Conservation (phyloP, 2,113 vertebrate species). For the Vombatus ursinus region DNA sequence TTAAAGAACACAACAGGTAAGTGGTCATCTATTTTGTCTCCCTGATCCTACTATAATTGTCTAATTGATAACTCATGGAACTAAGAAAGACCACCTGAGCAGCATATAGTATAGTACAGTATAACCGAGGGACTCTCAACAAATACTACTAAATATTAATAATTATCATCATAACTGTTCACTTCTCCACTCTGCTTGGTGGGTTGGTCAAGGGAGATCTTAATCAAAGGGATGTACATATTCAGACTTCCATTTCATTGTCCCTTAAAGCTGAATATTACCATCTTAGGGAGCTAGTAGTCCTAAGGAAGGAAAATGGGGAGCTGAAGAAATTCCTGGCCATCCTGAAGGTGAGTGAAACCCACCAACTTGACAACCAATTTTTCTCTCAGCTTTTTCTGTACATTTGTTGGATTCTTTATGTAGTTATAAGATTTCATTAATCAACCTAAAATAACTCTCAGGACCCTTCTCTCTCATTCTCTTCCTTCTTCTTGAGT, state of each 20-base stretch:
- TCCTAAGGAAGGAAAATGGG: conserved; percentile 85
- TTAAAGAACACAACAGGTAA: background rate
- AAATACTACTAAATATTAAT: conserved; percentile 44
- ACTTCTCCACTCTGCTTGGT: background rate
- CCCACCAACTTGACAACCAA: conserved; percentile 40
- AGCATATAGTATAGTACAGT: background rate
- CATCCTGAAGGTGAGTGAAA: conserved; percentile 85
- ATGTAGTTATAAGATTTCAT: conserved; percentile 47
- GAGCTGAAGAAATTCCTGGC: conserved; percentile 89
- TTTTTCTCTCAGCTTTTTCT: conserved; percentile 32
- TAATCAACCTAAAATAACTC: conserved; percentile 13
- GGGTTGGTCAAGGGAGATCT: background rate
- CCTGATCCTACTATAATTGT: conserved; percentile 26
- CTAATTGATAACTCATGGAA: background rate
- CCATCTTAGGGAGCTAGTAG: conserved; percentile 82
- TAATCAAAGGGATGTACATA: background rate
- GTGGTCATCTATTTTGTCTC: conserved; percentile 44
- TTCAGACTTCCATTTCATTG: background rate
- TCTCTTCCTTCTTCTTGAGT: conserved; percentile 38
- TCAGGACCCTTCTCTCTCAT: background rate
- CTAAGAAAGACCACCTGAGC: conserved; percentile 13
- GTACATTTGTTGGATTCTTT: background rate
- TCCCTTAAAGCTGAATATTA: conserved; percentile 57
- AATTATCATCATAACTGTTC: background rate
- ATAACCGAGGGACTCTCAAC: conserved; percentile 14